Evolutionary conservation across 64 coral and sea anemone species (phyloP).

Genomic region (Pachyseris speciosa): DNA sequence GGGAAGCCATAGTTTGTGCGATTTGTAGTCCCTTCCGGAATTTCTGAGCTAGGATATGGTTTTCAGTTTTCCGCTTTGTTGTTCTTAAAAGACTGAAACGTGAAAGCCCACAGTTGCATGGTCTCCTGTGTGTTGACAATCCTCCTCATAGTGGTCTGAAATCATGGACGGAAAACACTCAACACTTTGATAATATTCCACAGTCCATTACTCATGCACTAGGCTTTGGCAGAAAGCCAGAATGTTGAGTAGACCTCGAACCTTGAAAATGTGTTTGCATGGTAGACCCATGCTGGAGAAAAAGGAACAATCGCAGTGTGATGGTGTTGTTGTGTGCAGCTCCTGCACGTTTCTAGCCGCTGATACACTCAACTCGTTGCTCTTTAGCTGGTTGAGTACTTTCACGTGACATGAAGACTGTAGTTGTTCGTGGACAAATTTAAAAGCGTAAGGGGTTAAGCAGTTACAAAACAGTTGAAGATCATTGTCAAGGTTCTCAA

Average conservation of each 20-base stretch:
- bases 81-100: not conserved
- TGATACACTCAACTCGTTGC: not conserved
- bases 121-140: not conserved
- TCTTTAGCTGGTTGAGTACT: not conserved
- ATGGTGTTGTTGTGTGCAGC: not conserved
- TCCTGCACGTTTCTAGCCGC: not conserved
- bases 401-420: not conserved
- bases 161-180: not conserved
- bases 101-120: not conserved
- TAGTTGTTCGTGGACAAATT: not conserved
- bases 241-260: not conserved
- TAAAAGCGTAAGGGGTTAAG: slow-evolving; percentile 51
- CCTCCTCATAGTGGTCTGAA: not conserved
- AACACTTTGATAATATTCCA: slow-evolving; percentile 20
- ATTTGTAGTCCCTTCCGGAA: slow-evolving; percentile 23
- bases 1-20: slow-evolving; percentile 39
- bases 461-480: not conserved
- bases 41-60: slow-evolving; percentile 29
- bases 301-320: slow-evolving; percentile 12
- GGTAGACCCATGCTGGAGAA: not conserved
- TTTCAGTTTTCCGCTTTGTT: not conserved
- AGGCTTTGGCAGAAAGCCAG: not conserved
- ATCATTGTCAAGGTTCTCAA: not conserved
- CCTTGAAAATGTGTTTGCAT: slow-evolving; percentile 46
- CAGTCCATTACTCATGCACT: not conserved